phyloP scores from a whole-genome alignment of 2,797 vertebrate genomes.

The Typhlichthys eigenmanni region DNA sequence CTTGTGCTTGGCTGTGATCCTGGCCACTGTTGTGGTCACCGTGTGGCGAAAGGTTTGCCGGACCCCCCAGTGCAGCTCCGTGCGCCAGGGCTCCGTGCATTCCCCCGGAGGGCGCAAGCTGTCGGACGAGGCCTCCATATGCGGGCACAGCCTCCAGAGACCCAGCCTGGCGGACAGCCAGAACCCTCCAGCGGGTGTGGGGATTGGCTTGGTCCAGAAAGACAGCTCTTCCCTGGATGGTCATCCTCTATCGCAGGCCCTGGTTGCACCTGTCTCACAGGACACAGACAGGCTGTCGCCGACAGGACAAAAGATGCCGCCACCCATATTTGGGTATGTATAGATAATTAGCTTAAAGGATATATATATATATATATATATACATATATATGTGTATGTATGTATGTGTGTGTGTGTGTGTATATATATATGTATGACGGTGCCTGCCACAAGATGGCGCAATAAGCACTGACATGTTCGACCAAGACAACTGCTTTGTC shows the following conservation, averaged over 20 bases:
- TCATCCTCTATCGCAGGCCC: slow-evolving; percentile 69
- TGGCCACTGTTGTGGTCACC: slow-evolving; percentile 87
- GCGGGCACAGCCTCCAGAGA: slow-evolving; percentile 80
- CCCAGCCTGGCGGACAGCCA: slow-evolving; percentile 84
- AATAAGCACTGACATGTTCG: too few relatives aligned
- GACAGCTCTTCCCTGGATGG: slow-evolving; percentile 65
- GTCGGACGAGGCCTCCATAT: slow-evolving; percentile 92
- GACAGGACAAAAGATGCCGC: slow-evolving; percentile 87
- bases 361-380: background rate
- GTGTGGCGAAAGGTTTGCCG: slow-evolving; percentile 90
- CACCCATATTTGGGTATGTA: slow-evolving; percentile 87
- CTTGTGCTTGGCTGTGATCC: slow-evolving; percentile 89
- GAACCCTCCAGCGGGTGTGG: slow-evolving; percentile 51
- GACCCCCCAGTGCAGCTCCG: slow-evolving; percentile 81
- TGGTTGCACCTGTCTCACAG: slow-evolving; percentile 56
- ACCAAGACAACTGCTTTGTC: too few relatives aligned
- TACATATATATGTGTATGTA: too few relatives aligned
- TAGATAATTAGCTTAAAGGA: background rate
- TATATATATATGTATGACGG: too few relatives aligned
- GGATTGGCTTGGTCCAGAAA: slow-evolving; percentile 40
- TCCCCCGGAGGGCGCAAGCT: slow-evolving; percentile 85
- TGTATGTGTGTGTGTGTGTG: too few relatives aligned
- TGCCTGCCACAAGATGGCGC: too few relatives aligned
- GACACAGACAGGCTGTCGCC: slow-evolving; percentile 85
- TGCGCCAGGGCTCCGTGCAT: slow-evolving; percentile 78